Evolutionary conservation across 1,140 invertebrate genomes (phyloP).

Genomic region (Solenopsis fugax): DNA sequence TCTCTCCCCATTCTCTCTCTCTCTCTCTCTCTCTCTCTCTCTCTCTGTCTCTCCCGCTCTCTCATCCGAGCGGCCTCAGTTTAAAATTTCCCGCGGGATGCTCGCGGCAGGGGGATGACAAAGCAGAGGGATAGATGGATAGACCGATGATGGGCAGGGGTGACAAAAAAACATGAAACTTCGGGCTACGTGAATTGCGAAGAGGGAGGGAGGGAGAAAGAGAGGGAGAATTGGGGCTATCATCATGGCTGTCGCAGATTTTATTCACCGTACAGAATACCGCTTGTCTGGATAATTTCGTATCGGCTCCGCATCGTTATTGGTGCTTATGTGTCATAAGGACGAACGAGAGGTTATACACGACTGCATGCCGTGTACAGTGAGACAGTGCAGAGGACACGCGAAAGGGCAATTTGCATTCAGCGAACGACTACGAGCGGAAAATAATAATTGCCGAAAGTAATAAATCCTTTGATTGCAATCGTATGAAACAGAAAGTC

Average conservation of each 20-base stretch:
- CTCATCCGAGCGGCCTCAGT: slow-evolving; percentile 31
- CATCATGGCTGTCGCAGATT: slow-evolving; percentile 20
- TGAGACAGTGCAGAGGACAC: slow-evolving; percentile 15
- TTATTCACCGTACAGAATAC: slow-evolving; percentile 12
- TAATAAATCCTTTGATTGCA: slow-evolving; percentile 53
- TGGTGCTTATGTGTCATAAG: slow-evolving; percentile 13
- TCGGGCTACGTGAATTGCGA: slow-evolving; percentile 39
- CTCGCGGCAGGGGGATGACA: neutral
- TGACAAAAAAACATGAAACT: slow-evolving; percentile 27
- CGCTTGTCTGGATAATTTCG: slow-evolving; percentile 27
- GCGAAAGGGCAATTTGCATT: slow-evolving; percentile 11
- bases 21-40: slow-evolving; percentile 5
- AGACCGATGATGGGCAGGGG: slow-evolving; percentile 49
- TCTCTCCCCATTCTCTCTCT: neutral
- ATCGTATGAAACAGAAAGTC: slow-evolving; percentile 42
- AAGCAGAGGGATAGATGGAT: neutral
- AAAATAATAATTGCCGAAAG: slow-evolving; percentile 46
- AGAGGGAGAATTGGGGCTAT: neutral
- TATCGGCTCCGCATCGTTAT: slow-evolving; percentile 7
- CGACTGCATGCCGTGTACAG: neutral
- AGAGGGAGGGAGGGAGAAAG: neutral
- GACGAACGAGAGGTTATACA: neutral
- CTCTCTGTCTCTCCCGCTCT: neutral
- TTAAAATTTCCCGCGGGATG: slow-evolving; percentile 77
- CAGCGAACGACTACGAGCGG: neutral